Conservation (phyloP, 2,797 vertebrate species). For the Tragelaphus eurycerus region DNA sequence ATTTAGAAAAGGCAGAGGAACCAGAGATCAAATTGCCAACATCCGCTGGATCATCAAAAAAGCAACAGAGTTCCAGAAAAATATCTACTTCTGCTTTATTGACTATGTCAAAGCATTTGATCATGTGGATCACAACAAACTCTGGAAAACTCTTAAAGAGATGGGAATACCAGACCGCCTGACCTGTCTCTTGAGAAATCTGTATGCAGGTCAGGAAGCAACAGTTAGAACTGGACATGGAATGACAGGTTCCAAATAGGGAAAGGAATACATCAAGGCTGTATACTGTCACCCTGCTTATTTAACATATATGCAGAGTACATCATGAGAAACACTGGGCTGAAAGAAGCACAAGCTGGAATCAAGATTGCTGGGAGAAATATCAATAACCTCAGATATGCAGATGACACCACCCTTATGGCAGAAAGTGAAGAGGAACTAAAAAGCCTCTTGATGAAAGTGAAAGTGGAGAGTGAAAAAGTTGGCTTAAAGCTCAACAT, state of each 20-base stretch:
- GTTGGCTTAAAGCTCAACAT: no score
- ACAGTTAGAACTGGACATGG: not conserved
- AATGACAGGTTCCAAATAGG: not conserved
- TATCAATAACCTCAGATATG: not conserved
- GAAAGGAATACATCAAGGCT: not conserved
- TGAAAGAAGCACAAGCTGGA: not conserved
- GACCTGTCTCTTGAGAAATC: not conserved
- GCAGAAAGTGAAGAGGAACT: no score
- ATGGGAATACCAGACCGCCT: not conserved
- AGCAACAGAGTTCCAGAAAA: not conserved
- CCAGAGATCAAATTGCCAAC: not conserved
- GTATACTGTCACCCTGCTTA: not conserved
- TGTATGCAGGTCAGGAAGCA: not conserved
- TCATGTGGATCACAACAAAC: not conserved
- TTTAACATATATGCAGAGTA: not conserved
- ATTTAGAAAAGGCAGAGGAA: not conserved
- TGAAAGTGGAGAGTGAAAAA: no score
- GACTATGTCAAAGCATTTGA: not conserved
- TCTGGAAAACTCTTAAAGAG: not conserved
- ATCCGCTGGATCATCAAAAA: accelerated
- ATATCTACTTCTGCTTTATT: not conserved
- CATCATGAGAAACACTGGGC: not conserved
- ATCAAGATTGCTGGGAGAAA: not conserved
- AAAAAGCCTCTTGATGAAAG: no score
- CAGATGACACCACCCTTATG: not conserved